Base-by-base conservation (phyloP, 2,888 invertebrate species). In the Pristionchus maxplancki region DNA sequence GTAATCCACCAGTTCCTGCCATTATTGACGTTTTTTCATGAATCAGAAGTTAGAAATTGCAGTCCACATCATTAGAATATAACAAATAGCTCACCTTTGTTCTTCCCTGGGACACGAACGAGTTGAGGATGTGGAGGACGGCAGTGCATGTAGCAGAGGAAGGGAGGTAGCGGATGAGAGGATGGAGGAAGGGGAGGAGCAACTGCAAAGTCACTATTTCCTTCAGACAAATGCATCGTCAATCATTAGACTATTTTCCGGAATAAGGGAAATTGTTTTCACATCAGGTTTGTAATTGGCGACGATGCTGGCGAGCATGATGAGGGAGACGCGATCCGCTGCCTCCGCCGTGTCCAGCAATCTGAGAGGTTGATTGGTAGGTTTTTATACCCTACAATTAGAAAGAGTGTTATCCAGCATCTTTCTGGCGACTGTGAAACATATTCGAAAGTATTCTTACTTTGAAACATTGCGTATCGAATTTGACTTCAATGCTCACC, bases 271-370 rank as follows among this genome's bases (percentile, higher is more conserved):
- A 44, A 44, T 44, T 6, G 11, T 6, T 24, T 95, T 95, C 95
- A 97, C 97, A 90, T 96, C 96, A 0, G 97, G 97, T 92, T 97
- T 96, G 91, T 97, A 96, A 93, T 96, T 97, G 0, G 97, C 97
- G 89, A 98, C 97, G 92, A 97, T 96, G 88, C 97, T 96, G 94
- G 97, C 97, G 82, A 98, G 96, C 91, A 97, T 96, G 85, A 98
- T 96, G 44, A 98, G 95, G 1, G 97, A 97, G 93, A 97, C 96
- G 95, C 97, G 97, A 95, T 98, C 98, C 91, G 97, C 96, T 89
- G 96, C 96, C 94, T 97, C 97, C 94, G 97, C 97, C 93, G 96
- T 88, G 58, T 90, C 88, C 24, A 91, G 84, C n/a, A 64, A 90
- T 84, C 90, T 90, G 64, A 44, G n/a, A 6, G 1, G n/a, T 62